Evolutionary conservation across 2,888 invertebrate genomes (phyloP), one percentile per base, ranked within the genome.

Genomic region (Taphrorychus bicolor): DNA sequence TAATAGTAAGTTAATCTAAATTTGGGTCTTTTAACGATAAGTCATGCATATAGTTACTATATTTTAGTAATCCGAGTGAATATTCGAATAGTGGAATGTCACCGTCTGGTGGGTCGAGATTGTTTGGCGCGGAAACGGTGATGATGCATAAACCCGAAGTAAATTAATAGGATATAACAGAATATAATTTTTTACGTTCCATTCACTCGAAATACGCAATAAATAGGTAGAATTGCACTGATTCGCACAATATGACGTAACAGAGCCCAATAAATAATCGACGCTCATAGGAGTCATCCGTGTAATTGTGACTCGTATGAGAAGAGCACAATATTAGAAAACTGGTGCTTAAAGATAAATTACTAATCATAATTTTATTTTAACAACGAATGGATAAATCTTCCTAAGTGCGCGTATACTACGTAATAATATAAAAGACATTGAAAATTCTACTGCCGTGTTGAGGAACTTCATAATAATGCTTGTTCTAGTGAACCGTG

Each of bases 401-500:
- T 70, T 63, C 66, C 70, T 66, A 65, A 70, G 65, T 70, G 70
- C 65, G 70, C 56, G 66, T 65, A 64, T n/a, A n/a, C n/a, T n/a
- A 66, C 58, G 32, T 51, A 69, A 41, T 52, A 53, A 59, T 16
- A 57, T 56, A 45, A n/a, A 75, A 77, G 74, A 73, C 76, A 74
- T 80, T 52, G 14, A 45, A 48, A 69, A 62, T 58, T 59, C 32
- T 70, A 70, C 70, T 70, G 70, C 70, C 70, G 66, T 63, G 51
- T 66, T 56, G 32, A 57, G 48, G 60, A 76, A 75, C 72, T 76
- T 54, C 76, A 78, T 71, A 74, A n/a, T n/a, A n/a, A n/a, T 70
- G 70, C 73, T 70, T 73, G 76, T 76, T 78, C 76, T 77, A 79
- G 77, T 76, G 78, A 78, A 76, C 74, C 74, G 61, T 71, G 62